Conservation (phyloP, 2,797 vertebrate genomes). For the Aeoliscus strigatus region DNA sequence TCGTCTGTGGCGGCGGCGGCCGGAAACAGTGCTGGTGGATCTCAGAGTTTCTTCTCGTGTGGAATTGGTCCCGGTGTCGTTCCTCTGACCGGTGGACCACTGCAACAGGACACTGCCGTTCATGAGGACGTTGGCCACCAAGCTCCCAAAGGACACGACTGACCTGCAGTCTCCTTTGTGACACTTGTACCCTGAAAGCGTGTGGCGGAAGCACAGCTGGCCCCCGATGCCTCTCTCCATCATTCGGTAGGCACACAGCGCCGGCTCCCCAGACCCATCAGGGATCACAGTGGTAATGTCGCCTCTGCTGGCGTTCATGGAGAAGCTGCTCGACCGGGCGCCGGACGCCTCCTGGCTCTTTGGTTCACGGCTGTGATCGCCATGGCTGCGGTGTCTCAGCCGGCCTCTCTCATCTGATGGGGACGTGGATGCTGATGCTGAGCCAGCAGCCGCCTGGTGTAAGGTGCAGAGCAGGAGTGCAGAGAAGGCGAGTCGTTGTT, state of each 20-base stretch:
- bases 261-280: slow-evolving; percentile 31
- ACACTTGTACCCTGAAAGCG: slow-evolving; percentile 79
- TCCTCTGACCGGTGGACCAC: slow-evolving; percentile 67
- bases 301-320: slow-evolving; percentile 38
- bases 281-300: slow-evolving; percentile 39
- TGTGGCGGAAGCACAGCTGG: slow-evolving; percentile 83
- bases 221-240: slow-evolving; percentile 67
- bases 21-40: slow-evolving; percentile 41
- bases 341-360: slow-evolving; percentile 33
- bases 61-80: slow-evolving; percentile 14
- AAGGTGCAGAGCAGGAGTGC: slow-evolving; percentile 64
- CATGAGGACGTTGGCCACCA: slow-evolving; percentile 84
- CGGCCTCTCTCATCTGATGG: slow-evolving; percentile 35
- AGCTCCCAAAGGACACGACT: slow-evolving; percentile 70
- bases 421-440: slow-evolving; percentile 18
- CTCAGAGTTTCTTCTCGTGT: slow-evolving; percentile 16
- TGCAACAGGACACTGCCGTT: slow-evolving; percentile 92
- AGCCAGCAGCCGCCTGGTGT: slow-evolving; percentile 43
- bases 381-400: slow-evolving; percentile 28
- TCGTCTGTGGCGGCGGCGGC: slow-evolving; percentile 57
- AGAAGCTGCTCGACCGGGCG: slow-evolving; percentile 11
- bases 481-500: slow-evolving; percentile 49
- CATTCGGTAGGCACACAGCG: slow-evolving; percentile 86
- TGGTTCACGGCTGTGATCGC: slow-evolving; percentile 26
- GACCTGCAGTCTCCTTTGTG: slow-evolving; percentile 71